A percentile compares a stretch with the other conserved stretches of the same genome.
Evolutionary conservation across 2,797 vertebrate genomes (phyloP).

Genomic region (Tapirus indicus): DNA sequence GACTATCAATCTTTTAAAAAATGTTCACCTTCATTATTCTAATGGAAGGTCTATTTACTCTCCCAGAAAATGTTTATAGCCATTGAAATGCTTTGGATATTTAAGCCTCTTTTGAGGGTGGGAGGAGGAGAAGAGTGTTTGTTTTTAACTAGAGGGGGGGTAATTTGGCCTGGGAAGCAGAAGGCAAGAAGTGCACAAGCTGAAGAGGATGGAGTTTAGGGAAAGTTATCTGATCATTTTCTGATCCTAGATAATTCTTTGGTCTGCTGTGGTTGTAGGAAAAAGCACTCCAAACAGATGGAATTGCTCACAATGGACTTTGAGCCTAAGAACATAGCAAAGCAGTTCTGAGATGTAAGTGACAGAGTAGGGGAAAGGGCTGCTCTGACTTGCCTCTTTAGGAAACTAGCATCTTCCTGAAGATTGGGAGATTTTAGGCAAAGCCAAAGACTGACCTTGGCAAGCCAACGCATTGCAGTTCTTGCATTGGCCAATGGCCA

Average conservation of each 20-base stretch:
- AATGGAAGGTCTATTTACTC: background rate
- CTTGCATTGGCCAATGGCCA: no score
- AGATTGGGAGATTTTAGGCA: background rate
- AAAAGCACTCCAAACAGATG: background rate
- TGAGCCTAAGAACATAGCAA: background rate
- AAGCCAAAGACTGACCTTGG: background rate
- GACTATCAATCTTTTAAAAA: background rate
- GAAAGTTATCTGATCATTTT: background rate
- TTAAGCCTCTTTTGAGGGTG: fast-evolving
- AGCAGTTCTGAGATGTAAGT: background rate
- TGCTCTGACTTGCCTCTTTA: background rate
- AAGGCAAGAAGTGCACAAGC: background rate
- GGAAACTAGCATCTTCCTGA: background rate
- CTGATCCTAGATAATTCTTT: background rate
- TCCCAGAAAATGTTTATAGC: background rate
- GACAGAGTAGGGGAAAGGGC: background rate
- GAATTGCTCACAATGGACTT: background rate
- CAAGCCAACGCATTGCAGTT: background rate
- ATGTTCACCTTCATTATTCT: background rate
- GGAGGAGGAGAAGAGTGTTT: fast-evolving
- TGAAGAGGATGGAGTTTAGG: background rate
- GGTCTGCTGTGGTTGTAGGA: background rate
- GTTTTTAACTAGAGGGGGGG: background rate
- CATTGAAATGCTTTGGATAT: background rate
- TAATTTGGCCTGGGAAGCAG: background rate